Conservation (phyloP, 2,113 vertebrate species). For the Labrus mixtus region DNA sequence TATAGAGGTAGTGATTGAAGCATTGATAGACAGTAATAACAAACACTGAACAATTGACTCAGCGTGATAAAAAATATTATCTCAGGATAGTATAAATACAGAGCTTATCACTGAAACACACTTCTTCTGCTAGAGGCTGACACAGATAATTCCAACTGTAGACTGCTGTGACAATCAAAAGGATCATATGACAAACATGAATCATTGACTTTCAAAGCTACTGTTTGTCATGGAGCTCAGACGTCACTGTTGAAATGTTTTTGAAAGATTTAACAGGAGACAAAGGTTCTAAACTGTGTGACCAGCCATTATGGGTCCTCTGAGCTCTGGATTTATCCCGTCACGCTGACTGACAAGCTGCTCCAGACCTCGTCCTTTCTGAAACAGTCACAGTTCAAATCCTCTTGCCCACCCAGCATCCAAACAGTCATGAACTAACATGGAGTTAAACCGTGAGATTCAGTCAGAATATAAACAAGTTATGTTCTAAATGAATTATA, state of each 20-base stretch:
- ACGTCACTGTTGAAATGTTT: conserved; percentile 37
- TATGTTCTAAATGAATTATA: conserved; percentile 59
- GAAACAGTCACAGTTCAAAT: conserved; percentile 52
- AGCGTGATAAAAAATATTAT: conserved; percentile 46
- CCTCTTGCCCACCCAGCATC: conserved; percentile 38
- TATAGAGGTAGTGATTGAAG: conserved; percentile 82
- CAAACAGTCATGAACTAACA: conserved; percentile 45
- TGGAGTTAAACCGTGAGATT: conserved; percentile 63
- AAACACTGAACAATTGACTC: conserved; percentile 62
- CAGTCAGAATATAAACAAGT: conserved; percentile 73
- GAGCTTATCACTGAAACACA: conserved; percentile 67
- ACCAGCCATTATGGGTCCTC: conserved; percentile 37
- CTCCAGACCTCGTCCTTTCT: conserved; percentile 56
- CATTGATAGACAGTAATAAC: conserved; percentile 68
- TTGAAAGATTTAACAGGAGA: conserved; percentile 40
- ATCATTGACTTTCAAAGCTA: conserved; percentile 45
- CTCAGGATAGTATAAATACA: conserved; percentile 67
- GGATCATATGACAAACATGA: conserved; percentile 26
- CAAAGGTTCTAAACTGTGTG: conserved; percentile 41
- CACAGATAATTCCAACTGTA: conserved; percentile 55
- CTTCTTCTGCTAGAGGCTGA: conserved; percentile 36
- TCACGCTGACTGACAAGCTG: conserved; percentile 61
- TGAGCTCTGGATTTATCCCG: conserved; percentile 30
- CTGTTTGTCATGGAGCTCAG: conserved; percentile 29
- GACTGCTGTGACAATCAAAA: conserved; percentile 12